Evolutionary conservation across 2,113 vertebrate species (phyloP).

Genomic region (Pseudopodoces humilis): DNA sequence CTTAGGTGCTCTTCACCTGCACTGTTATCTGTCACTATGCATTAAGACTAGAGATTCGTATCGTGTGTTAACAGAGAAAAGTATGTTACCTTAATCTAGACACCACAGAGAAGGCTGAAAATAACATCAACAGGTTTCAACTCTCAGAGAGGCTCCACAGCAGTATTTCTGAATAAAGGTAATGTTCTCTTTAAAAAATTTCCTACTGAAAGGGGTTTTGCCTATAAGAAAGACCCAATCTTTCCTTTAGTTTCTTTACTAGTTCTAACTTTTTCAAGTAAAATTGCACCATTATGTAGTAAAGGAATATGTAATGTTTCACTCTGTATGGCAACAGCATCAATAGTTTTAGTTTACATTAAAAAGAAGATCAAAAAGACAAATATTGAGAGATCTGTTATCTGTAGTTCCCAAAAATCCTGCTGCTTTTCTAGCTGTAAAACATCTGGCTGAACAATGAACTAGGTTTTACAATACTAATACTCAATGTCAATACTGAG

Average conservation of each 20-base stretch:
- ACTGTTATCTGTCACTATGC: not conserved
- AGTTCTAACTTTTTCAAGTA: not conserved
- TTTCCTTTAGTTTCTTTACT: not conserved
- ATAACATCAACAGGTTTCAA: not conserved
- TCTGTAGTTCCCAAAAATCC: not conserved
- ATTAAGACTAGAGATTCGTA: not conserved
- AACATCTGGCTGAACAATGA: not conserved
- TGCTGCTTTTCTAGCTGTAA: not conserved
- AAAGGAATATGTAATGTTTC: not conserved
- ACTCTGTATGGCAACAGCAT: not conserved
- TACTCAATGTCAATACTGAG: not conserved
- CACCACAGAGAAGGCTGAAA: not conserved
- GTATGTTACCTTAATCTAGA: not conserved
- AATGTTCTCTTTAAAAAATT: not conserved
- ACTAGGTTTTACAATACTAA: not conserved
- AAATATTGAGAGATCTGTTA: not conserved
- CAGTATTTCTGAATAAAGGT: not conserved
- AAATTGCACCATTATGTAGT: not conserved
- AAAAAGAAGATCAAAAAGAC: not conserved
- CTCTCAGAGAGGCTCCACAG: not conserved
- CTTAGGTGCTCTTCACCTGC: not conserved
- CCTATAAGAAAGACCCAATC: not conserved
- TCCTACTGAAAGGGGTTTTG: not conserved
- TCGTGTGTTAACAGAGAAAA: not conserved
- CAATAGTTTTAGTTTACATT: not conserved